Evolutionary conservation across 2,797 vertebrate species (phyloP).

Genomic region (Cossypha caffra): DNA sequence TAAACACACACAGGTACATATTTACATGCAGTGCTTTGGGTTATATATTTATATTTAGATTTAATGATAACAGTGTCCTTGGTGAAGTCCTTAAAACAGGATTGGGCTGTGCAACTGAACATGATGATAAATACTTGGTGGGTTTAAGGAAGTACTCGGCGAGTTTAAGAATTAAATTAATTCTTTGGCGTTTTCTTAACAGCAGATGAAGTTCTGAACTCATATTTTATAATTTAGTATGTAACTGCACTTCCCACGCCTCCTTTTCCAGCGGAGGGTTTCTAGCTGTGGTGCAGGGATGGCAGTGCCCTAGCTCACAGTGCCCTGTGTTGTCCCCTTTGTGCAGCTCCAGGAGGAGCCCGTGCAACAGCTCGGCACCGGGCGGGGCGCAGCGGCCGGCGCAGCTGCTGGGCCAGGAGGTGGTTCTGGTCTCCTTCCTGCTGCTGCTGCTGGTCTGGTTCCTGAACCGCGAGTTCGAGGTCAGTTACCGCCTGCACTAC

Average conservation of each 20-base stretch:
- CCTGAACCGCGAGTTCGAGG: constrained; percentile 95
- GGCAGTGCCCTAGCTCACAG: not conserved
- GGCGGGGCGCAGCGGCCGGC: constrained; percentile 49
- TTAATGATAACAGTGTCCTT: not conserved
- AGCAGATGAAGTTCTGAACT: not conserved
- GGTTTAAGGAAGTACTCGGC: not conserved
- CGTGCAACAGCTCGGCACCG: constrained; percentile 42
- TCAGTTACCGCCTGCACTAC: constrained; percentile 98
- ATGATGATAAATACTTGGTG: not conserved
- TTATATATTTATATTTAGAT: not conserved
- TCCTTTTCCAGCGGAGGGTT: not conserved
- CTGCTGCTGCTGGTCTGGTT: constrained; percentile 97
- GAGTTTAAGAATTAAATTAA: not conserved
- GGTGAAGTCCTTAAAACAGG: not conserved
- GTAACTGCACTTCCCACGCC: not conserved
- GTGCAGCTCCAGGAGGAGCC: constrained; percentile 58
- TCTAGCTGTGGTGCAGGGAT: not conserved
- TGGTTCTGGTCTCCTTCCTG: constrained; percentile 88
- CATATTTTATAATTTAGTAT: not conserved
- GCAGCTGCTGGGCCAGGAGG: constrained; percentile 85
- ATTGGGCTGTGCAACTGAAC: not conserved
- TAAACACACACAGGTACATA: not conserved
- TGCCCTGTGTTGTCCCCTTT: not conserved
- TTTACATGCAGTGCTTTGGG: not conserved
- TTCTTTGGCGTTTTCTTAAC: not conserved